Evolutionary conservation across 1,140 invertebrate genomes (phyloP).

Genomic region (Eupristina koningsbergeri): DNA sequence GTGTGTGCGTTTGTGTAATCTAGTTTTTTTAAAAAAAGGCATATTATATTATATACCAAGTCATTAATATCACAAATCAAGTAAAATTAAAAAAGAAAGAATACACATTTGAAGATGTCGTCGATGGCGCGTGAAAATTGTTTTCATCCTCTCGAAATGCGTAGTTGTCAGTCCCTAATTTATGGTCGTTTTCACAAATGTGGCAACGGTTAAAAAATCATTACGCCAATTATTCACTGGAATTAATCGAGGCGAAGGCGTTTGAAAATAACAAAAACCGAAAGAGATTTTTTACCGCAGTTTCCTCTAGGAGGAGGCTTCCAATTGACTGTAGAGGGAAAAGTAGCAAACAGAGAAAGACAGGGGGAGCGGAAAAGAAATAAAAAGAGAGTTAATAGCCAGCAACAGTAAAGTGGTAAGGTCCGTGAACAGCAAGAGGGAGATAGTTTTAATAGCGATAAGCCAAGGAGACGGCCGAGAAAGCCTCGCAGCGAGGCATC

Average conservation of each 20-base stretch:
- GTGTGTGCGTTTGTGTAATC: no score
- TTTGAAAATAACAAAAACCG: neutral
- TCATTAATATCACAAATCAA: no score
- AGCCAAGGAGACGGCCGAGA: constrained; percentile 17
- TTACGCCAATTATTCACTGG: no score
- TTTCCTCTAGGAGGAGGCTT: neutral
- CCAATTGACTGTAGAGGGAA: neutral
- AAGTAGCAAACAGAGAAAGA: neutral
- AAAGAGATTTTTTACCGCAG: neutral
- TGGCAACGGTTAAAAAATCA: no score
- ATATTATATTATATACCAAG: no score
- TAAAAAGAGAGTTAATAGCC: neutral
- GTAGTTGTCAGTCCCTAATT: no score
- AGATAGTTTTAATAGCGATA: constrained; percentile 8
- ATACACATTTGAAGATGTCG: no score
- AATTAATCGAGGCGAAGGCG: neutral
- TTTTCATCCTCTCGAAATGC: no score
- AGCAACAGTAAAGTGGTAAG: neutral
- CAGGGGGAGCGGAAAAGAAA: neutral
- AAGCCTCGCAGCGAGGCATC: neutral
- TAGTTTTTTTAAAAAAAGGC: no score
- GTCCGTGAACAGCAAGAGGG: neutral
- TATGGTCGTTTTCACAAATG: no score
- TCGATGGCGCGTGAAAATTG: no score
- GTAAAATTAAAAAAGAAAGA: no score